Percentiles rank a stretch among this genome's conserved stretches.
phyloP scores from a whole-genome alignment of 1,140 invertebrate species.

The Diorhabda carinulata region DNA sequence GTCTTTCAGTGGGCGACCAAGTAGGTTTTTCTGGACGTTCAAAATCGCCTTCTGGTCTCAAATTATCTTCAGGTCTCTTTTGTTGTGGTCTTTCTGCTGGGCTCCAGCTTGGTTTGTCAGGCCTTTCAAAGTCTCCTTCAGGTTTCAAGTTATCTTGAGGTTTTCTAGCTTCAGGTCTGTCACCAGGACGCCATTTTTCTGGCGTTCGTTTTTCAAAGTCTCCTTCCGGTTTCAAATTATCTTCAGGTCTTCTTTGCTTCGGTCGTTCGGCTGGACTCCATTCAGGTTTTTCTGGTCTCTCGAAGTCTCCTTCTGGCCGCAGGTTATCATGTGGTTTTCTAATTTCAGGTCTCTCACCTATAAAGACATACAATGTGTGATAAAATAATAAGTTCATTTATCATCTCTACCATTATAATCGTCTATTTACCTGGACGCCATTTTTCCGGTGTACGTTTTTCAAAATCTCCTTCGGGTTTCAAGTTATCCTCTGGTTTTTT shows the following conservation, averaged over 20 bases:
- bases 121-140: constrained; percentile 57
- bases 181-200: constrained; percentile 43
- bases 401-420: too few relatives aligned
- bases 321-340: constrained; percentile 52
- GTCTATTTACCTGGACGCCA: constrained; percentile 37
- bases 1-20: constrained; percentile 56
- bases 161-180: constrained; percentile 41
- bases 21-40: constrained; percentile 44
- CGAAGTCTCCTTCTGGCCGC: constrained; percentile 51
- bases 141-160: constrained; percentile 58
- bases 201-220: constrained; percentile 53
- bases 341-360: constrained; percentile 45
- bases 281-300: constrained; percentile 36
- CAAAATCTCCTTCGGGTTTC: constrained; percentile 62
- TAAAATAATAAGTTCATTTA: too few relatives aligned
- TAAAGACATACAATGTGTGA: too few relatives aligned
- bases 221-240: constrained; percentile 58
- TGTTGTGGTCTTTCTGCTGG: constrained; percentile 54
- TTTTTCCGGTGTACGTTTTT: constrained; percentile 47
- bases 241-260: constrained; percentile 46
- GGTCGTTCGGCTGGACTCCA: constrained; percentile 48
- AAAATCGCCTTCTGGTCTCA: constrained; percentile 51
- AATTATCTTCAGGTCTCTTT: constrained; percentile 51
- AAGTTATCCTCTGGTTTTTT: constrained; percentile 51
- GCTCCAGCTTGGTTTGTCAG: constrained; percentile 56